These are phyloP conservation scores for Thymallus thymallus DNA, from an alignment of 2,113 vertebrate genomes.

Conservation along the genomic window DNA sequence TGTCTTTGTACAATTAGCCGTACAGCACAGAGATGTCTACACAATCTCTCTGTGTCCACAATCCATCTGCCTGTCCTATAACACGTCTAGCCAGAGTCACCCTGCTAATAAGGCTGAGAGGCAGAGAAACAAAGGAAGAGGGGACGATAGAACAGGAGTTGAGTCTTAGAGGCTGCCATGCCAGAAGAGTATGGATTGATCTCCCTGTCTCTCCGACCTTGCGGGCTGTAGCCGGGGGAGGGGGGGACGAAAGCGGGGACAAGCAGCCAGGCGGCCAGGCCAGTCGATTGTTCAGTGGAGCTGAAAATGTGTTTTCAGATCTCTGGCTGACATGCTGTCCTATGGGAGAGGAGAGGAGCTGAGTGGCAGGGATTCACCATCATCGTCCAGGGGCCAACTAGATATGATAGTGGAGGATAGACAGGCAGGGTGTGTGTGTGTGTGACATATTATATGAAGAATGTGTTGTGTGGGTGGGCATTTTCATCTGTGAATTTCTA, in stretches of 20 bases:
- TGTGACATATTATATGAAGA: background rate
- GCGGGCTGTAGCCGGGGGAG: conserved; percentile 48
- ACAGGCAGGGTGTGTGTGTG: conserved; percentile 20
- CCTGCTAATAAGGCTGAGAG: background rate
- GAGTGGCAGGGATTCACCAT: conserved; percentile 55
- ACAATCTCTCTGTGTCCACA: too few species aligned
- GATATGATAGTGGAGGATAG: conserved; percentile 17
- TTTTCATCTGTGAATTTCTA: conserved; percentile 10
- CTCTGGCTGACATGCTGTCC: conserved; percentile 69
- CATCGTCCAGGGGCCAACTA: conserved; percentile 45
- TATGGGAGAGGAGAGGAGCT: conserved; percentile 33
- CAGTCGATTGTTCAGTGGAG: conserved; percentile 70
- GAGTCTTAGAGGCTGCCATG: conserved; percentile 50
- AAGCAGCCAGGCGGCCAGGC: conserved; percentile 56
- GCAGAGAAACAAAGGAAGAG: background rate
- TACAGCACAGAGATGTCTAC: too few species aligned
- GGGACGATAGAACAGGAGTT: conserved; percentile 30
- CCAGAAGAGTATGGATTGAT: conserved; percentile 58
- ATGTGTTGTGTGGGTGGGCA: conserved; percentile 5
- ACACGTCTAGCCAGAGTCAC: background rate
- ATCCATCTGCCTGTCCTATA: too few species aligned
- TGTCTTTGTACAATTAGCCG: too few species aligned
- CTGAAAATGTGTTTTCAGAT: conserved; percentile 76
- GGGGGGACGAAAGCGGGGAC: conserved; percentile 56
- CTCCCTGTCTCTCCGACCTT: conserved; percentile 48